A percentile compares a stretch with the other conserved stretches of the same genome.
These are phyloP conservation scores for Oenanthe oenanthe DNA, from an alignment of 2,113 vertebrate species.

Conservation along the genomic window DNA sequence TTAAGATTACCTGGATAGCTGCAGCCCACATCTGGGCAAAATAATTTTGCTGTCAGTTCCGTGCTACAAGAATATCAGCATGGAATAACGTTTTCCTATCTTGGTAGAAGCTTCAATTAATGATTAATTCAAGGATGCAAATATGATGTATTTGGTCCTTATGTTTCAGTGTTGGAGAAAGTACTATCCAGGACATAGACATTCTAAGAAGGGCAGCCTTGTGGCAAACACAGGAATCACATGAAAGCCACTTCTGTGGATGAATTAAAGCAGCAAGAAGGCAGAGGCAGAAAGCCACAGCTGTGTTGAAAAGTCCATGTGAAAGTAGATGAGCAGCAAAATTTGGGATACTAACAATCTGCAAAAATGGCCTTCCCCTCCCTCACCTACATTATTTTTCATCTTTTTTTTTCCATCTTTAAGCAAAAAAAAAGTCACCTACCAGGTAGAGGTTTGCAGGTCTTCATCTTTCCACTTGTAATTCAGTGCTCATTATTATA, in stretches of 20 bases:
- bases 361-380: not conserved
- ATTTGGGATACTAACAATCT: not conserved
- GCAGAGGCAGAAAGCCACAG: not conserved
- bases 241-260: not conserved
- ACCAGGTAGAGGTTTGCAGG: not conserved
- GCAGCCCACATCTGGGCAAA: not conserved
- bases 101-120: not conserved
- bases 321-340: not conserved
- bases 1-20: not conserved
- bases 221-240: not conserved
- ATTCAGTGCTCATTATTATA: not conserved
- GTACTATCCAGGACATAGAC: not conserved
- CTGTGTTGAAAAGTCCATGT: not conserved
- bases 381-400: rapidly evolving
- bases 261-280: not conserved
- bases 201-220: not conserved
- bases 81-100: not conserved
- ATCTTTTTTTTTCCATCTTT: not conserved
- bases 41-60: not conserved
- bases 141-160: not conserved
- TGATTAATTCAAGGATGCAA: not conserved
- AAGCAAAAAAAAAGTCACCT: not conserved
- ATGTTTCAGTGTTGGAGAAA: not conserved
- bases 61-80: not conserved
- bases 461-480: not conserved